Conservation (phyloP, 2,888 invertebrate species). For the Erebia aethiops region DNA sequence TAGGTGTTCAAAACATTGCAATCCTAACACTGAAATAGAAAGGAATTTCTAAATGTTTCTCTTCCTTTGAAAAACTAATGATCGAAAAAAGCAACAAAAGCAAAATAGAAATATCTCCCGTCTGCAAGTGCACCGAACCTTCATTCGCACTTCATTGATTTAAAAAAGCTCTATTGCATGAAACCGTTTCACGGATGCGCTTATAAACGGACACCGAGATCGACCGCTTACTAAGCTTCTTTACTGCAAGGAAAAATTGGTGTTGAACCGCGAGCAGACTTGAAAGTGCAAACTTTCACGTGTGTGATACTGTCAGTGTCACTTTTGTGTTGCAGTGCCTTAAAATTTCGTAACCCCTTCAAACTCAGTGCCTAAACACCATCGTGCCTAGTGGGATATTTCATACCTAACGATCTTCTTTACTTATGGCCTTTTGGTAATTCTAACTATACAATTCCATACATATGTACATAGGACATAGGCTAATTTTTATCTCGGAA, state of each 20-base stretch:
- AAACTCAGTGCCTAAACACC: no score
- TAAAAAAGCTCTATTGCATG: slow-evolving; percentile 59
- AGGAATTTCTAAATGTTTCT: slow-evolving; percentile 12
- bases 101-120: slow-evolving; percentile 26
- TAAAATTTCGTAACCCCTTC: no score
- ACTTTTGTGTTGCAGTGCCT: no score
- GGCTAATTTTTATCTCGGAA: no score
- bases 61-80: slow-evolving; percentile 36
- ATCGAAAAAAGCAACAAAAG: slow-evolving; percentile 12
- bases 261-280: neutral
- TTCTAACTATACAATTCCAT: no score
- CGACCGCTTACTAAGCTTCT: slow-evolving; percentile 43
- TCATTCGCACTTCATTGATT: slow-evolving; percentile 55
- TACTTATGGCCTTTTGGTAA: no score
- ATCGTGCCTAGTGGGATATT: no score
- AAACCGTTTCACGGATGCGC: slow-evolving; percentile 50
- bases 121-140: slow-evolving; percentile 47
- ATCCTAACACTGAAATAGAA: slow-evolving; percentile 1
- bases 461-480: no score
- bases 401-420: no score
- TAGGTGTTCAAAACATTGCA: neutral
- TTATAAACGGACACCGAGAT: slow-evolving; percentile 40
- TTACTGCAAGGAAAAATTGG: slow-evolving; percentile 45
- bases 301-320: no score
- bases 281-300: no score